Base-by-base conservation (phyloP, 1,140 invertebrate species). In the Ceratina japonica region DNA sequence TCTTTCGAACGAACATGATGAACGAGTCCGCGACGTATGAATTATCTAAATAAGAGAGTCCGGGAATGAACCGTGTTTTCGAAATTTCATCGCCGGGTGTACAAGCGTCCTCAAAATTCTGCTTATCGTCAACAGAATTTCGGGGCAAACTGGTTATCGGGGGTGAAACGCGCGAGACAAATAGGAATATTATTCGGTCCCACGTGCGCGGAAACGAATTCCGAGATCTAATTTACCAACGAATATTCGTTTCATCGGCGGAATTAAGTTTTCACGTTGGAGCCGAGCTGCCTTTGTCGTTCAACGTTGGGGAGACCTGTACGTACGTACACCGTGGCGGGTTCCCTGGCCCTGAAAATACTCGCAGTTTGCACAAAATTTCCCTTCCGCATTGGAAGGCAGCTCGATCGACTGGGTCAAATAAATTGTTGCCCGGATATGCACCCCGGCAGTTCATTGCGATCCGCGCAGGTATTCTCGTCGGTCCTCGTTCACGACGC, bases 391-490 rank as follows among this genome's bases (percentile, higher is more conserved):
- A 22, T 16, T 51, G 18, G 54, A 68, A 58, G 31, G 44, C 65
- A 68, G 56, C 27, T 52, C 44, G 37, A 79, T 74, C 58, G 75
- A 78, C 74, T 15, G 49, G 20, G 13, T 51, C 24, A 69, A 82
- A 83, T 73, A 82, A 83, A 78, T 83, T 75, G 52, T 49, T 13
- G 16, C 12, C 20, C 27, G 22, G 37, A 16, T 51, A 22, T 18
- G n/a, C 54, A 44, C 37, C 37, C 37, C 37, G 27, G 8, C 58
- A 20, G 27, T 64, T 64, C 72, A 31, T 64, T 52, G 49, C 44
- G 20, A 66, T 56, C 51, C 15, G 8, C 24, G 16, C n/a, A 7
- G 18, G 68, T 78, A 59, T 63, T 72, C 76, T 52, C 71, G 13
- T 31, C 22, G 58, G 18, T 49, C 4, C 58, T 73, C 12, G 71